These are phyloP conservation scores for Fulmarus glacialis DNA, from an alignment of 2,113 vertebrate species.

Conservation along the genomic window DNA sequence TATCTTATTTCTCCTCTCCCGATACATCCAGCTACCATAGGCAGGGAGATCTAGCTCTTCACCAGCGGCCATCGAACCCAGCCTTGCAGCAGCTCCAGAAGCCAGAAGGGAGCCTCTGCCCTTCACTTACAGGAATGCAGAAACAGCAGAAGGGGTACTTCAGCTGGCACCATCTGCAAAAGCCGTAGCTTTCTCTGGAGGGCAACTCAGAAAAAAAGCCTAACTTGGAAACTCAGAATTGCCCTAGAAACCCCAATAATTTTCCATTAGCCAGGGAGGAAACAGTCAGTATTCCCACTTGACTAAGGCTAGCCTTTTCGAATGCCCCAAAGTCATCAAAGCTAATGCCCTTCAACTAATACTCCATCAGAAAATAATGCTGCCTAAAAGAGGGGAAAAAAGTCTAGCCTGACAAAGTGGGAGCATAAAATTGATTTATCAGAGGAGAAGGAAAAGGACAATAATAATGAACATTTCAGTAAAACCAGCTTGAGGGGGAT, in stretches of 20 bases:
- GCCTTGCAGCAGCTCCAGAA: neutral
- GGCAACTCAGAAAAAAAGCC: neutral
- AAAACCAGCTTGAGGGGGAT: neutral
- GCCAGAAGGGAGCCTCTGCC: neutral
- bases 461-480: neutral
- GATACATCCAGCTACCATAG: accelerated
- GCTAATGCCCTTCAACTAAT: neutral
- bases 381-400: neutral
- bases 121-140: neutral
- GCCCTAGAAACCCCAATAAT: conserved; percentile 2
- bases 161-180: neutral
- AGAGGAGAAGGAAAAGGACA: neutral
- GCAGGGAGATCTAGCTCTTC: neutral
- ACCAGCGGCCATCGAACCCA: neutral
- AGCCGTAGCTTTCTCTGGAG: neutral
- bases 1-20: neutral
- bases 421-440: neutral
- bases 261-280: neutral
- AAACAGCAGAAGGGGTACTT: neutral
- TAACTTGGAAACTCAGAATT: neutral
- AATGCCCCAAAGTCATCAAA: neutral
- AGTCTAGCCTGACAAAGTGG: neutral
- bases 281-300: neutral
- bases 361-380: neutral
- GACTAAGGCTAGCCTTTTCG: neutral